Evolutionary conservation across 1,140 invertebrate species (phyloP).

Genomic region (Leptinotarsa texana): DNA sequence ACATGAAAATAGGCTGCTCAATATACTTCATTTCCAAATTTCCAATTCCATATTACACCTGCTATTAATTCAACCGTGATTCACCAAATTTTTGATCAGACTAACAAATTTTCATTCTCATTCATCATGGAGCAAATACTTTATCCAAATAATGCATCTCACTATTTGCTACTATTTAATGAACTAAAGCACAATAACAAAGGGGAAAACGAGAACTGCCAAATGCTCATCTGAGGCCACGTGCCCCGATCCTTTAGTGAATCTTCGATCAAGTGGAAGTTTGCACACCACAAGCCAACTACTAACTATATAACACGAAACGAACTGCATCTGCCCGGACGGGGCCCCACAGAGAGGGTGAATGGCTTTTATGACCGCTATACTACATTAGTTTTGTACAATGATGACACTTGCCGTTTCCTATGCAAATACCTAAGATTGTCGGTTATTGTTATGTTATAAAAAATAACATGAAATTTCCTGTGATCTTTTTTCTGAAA

Average conservation of each 20-base stretch:
- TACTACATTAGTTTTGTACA: constrained; percentile 18
- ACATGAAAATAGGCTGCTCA: no score
- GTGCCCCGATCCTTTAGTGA: constrained; percentile 12
- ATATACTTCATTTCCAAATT: no score
- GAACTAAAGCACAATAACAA: constrained; percentile 11
- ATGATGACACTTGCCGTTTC: constrained; percentile 20
- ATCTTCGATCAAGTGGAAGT: constrained; percentile 24
- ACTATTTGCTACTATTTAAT: constrained; percentile 12
- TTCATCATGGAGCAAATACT: not conserved
- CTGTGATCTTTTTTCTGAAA: no score
- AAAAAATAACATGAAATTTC: no score
- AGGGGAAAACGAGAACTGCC: constrained; percentile 19
- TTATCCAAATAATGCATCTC: not conserved
- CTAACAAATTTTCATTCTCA: not conserved
- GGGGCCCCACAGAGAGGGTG: constrained; percentile 3
- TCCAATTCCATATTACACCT: no score
- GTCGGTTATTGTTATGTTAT: not conserved
- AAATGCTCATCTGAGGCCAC: constrained; percentile 20
- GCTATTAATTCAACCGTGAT: no score
- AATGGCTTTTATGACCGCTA: constrained; percentile 10
- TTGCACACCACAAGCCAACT: constrained; percentile 23
- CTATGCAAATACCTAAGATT: not conserved
- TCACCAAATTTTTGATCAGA: no score
- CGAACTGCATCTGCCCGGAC: constrained; percentile 6
- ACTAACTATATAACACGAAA: constrained; percentile 18